Conservation (phyloP, 2,797 vertebrate species). For the Glyptemys insculpta region DNA sequence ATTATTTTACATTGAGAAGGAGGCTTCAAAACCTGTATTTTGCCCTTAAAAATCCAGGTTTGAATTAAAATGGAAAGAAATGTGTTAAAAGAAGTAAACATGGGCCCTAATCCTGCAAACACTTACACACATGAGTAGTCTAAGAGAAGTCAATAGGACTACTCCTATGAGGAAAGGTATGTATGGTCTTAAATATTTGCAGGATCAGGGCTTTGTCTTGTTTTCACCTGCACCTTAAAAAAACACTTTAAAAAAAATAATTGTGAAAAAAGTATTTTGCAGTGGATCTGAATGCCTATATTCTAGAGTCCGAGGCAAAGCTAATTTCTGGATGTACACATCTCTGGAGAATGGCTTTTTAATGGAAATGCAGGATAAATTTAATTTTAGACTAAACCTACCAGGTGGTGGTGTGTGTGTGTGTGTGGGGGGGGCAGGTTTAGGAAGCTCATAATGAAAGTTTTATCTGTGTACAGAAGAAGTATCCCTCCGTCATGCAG, state of each 20-base stretch:
- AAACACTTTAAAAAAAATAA: neutral
- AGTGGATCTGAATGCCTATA: neutral
- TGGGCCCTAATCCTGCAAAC: conserved; percentile 1
- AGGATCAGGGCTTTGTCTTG: neutral
- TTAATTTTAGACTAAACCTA: neutral
- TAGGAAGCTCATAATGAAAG: neutral
- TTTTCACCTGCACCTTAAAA: neutral
- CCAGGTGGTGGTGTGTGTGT: too few relatives aligned
- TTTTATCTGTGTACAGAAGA: neutral
- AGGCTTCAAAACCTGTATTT: neutral
- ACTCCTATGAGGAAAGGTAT: neutral
- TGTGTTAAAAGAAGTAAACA: neutral
- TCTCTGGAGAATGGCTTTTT: neutral
- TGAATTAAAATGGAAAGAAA: neutral
- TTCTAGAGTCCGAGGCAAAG: neutral
- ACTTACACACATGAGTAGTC: neutral
- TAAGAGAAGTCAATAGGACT: neutral
- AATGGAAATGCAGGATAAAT: neutral
- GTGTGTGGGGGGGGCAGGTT: neutral
- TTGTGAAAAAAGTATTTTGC: neutral
- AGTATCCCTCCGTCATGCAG: neutral
- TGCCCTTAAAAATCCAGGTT: neutral
- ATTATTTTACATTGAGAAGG: neutral
- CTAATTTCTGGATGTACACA: neutral
- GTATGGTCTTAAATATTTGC: neutral